Conservation (phyloP, 2,797 vertebrate species). For the Falco biarmicus region DNA sequence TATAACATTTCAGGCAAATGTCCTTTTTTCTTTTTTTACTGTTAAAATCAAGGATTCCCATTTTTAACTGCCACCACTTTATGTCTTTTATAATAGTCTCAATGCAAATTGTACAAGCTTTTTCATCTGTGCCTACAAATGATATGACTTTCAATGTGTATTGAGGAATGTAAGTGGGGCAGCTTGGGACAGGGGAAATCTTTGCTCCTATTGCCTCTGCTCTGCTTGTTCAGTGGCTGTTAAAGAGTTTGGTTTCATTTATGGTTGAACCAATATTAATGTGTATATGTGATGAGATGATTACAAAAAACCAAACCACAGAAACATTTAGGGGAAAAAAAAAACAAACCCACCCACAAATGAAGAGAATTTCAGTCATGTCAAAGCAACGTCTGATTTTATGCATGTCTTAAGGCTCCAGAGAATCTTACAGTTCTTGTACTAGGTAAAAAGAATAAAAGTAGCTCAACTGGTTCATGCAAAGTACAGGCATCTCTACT, state of each 20-base stretch:
- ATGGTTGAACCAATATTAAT: not conserved
- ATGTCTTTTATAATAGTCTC: not conserved
- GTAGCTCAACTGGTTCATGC: not conserved
- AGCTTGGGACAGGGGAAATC: not conserved
- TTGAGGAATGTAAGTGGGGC: not conserved
- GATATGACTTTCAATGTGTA: accelerated
- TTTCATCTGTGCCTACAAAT: not conserved
- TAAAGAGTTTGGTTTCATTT: not conserved
- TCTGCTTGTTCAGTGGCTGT: not conserved
- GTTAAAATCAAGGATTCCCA: not conserved
- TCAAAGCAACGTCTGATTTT: not conserved
- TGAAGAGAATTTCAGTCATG: not conserved
- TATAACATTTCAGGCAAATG: not conserved
- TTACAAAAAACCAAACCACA: not conserved
- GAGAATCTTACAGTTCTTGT: not conserved
- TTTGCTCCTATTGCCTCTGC: not conserved
- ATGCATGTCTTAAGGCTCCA: not conserved
- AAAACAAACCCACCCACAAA: not conserved
- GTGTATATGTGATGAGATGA: not conserved
- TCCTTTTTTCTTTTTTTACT: not conserved
- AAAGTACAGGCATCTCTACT: not conserved
- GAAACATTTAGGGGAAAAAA: not conserved
- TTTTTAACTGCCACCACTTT: not conserved
- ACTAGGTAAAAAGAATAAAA: not conserved
- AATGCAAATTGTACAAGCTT: not conserved